Evolutionary conservation across 2,113 vertebrate species (phyloP), one percentile per base, ranked within the genome.

Genomic region (Nibea albiflora): DNA sequence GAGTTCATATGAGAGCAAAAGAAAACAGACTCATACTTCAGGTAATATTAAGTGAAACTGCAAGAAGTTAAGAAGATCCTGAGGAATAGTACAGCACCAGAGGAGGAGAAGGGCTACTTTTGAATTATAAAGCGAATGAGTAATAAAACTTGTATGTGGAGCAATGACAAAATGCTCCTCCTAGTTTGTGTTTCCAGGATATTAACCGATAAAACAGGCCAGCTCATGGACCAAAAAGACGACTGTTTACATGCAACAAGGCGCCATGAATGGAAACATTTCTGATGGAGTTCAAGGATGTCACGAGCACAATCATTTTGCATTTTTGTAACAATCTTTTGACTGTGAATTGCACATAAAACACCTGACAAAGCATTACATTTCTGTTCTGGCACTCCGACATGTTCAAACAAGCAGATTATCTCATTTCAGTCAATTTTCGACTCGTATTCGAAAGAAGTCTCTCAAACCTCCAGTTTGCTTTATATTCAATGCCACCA

Each of bases 221-320:
- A 76, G 28, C 47, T 76, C 61, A 88, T 82, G 82, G 90, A 92
- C 91, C 88, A 91, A 88, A 86, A 57, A 1, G 26, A 39, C 60
- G 63, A 49, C 60, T 81, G 87, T 90, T 92, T 90, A 89, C 86
- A 75, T 76, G 42, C 26, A 71, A 83, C 47, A 54, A 75, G n/a
- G 50, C 78, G 84, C 77, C 75, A 76, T 78, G 73, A 87, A 81
- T 63, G 62, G 64, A 73, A 79, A n/a, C 14, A 50, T 77, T 71
- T 81, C 28, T 64, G 35, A 58, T 17, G 7, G 46, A 84, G 26
- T 80, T 76, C 19, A 67, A 65, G 20, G 1, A 63, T 54, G 11
- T 22, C 52, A 53, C 22, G 11, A 22, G 54, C 31, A 54, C n/a
- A 72, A 52, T 56, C 3, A 24, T 19, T 22, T 47, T 0, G 39